These are phyloP conservation scores for Syndactyla subalaris DNA, from an alignment of 2,797 vertebrate genomes.

Conservation along the genomic window DNA sequence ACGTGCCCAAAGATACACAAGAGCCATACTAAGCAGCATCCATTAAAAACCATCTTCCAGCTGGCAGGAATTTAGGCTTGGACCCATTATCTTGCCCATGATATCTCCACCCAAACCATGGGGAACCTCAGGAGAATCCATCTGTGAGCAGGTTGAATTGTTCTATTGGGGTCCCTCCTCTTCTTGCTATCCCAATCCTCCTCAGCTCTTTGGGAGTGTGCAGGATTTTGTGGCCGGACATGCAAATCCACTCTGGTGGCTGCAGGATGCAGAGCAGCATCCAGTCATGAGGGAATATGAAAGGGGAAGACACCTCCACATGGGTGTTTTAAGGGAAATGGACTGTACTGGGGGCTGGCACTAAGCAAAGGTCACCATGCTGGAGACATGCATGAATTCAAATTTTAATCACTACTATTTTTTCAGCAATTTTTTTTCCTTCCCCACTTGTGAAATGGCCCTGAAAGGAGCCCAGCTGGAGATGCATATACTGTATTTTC, in stretches of 20 bases:
- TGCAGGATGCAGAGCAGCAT: not conserved
- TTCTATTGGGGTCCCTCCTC: not conserved
- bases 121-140: not conserved
- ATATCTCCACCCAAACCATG: not conserved
- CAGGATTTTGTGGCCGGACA: not conserved
- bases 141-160: not conserved
- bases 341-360: not conserved
- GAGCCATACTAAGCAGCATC: not conserved
- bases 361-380: not conserved
- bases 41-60: not conserved
- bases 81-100: not conserved
- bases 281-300: not conserved
- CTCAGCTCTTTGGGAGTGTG: not conserved
- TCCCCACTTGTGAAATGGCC: constrained; percentile 11
- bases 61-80: not conserved
- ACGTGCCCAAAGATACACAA: rapidly evolving
- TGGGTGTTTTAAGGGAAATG: not conserved
- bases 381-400: not conserved
- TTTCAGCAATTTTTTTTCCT: not conserved
- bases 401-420: not conserved
- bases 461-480: constrained; percentile 48
- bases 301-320: not conserved
- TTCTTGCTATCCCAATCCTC: not conserved
- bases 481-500: not conserved
- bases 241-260: not conserved